These are phyloP conservation scores for Sparidentex hasta DNA, from an alignment of 2,797 vertebrate genomes.

Conservation along the genomic window DNA sequence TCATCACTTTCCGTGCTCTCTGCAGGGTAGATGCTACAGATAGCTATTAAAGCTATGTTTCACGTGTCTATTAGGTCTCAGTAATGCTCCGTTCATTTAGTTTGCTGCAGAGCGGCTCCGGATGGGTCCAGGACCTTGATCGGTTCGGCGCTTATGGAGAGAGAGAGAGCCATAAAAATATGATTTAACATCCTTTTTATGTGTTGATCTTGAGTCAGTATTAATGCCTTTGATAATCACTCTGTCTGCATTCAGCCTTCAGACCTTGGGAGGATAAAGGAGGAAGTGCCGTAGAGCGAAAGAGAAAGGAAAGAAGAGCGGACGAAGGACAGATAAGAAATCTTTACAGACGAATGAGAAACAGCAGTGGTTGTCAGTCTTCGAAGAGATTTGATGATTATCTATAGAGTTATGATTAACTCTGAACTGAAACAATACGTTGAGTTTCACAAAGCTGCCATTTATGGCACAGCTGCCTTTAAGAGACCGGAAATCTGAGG, in stretches of 20 bases:
- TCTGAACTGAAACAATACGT: constrained; percentile 24
- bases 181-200: constrained; percentile 40
- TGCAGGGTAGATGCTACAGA: constrained; percentile 52
- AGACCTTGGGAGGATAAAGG: constrained; percentile 43
- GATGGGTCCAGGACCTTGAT: constrained; percentile 47
- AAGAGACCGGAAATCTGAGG: neutral
- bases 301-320: neutral
- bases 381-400: constrained; percentile 13
- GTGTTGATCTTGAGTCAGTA: constrained; percentile 51
- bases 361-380: constrained; percentile 4
- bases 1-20: constrained; percentile 71
- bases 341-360: constrained; percentile 8
- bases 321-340: constrained; percentile 2
- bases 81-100: constrained; percentile 51
- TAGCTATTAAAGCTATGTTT: constrained; percentile 52
- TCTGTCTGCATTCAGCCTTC: constrained; percentile 56
- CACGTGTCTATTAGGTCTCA: constrained; percentile 35
- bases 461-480: constrained; percentile 10
- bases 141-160: constrained; percentile 20
- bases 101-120: constrained; percentile 8
- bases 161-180: constrained; percentile 42
- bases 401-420: constrained; percentile 12
- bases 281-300: constrained; percentile 24
- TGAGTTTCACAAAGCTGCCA: constrained; percentile 17
- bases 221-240: constrained; percentile 64